phyloP scores from a whole-genome alignment of 2,888 invertebrate genomes.

The Eupeodes latifasciatus region DNA sequence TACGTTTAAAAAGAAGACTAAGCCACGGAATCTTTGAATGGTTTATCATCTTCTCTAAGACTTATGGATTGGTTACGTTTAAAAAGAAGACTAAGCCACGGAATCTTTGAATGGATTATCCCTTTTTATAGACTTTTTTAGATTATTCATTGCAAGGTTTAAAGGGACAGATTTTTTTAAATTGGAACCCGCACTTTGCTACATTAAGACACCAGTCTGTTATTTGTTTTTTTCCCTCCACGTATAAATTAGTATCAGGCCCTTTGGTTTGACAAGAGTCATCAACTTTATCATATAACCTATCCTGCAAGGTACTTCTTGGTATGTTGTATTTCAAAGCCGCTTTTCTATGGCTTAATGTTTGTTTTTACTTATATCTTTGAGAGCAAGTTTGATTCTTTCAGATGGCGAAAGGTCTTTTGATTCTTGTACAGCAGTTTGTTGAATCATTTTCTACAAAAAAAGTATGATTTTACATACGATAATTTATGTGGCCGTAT shows the following conservation, averaged over 20 bases:
- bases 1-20: constrained; percentile 25
- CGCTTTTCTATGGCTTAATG: too few relatives aligned
- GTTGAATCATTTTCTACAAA: background rate
- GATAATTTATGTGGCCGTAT: background rate
- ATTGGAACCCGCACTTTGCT: background rate
- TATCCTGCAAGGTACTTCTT: too few relatives aligned
- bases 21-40: constrained; percentile 6
- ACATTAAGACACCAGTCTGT: too few relatives aligned
- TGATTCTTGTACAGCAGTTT: background rate
- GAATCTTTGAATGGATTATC: constrained; percentile 4
- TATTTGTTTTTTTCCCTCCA: too few relatives aligned
- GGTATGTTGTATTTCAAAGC: too few relatives aligned
- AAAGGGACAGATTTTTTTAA: background rate
- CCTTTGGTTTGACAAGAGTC: too few relatives aligned
- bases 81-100: constrained; percentile 17
- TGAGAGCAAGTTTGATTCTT: background rate
- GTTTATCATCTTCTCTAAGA: constrained; percentile 5
- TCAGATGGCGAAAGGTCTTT: background rate
- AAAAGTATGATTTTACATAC: background rate
- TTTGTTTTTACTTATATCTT: too few relatives aligned
- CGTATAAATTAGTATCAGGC: too few relatives aligned
- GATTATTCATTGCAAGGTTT: background rate
- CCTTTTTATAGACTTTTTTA: background rate
- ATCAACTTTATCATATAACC: too few relatives aligned
- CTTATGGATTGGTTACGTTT: constrained; percentile 9